Conservation (phyloP, 2,888 invertebrate genomes). For the Chrysodeixis includens region DNA sequence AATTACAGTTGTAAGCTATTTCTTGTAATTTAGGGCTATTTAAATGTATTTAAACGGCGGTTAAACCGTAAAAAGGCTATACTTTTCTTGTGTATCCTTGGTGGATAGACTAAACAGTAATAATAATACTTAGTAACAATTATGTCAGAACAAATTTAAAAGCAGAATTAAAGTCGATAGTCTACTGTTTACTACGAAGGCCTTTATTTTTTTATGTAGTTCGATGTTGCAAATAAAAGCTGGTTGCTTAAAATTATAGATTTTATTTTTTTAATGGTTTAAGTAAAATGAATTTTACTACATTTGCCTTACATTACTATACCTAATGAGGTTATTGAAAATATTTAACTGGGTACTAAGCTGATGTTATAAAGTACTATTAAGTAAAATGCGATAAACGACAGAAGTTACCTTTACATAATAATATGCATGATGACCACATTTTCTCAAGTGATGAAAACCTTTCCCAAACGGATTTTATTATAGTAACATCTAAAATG, state of each 20-base stretch:
- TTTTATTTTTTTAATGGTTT: no score
- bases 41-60: neutral
- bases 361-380: no score
- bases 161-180: neutral
- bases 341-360: no score
- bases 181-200: no score
- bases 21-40: neutral
- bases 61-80: neutral
- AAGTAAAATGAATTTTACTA: no score
- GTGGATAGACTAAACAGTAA: neutral
- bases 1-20: neutral
- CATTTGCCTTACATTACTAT: no score
- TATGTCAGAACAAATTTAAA: neutral
- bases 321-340: no score
- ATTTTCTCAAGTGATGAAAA: constrained; percentile 24
- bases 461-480: constrained; percentile 26
- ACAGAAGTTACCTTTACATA: constrained; percentile 12
- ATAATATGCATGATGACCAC: constrained; percentile 7
- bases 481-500: constrained; percentile 7
- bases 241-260: no score
- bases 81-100: neutral
- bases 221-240: no score
- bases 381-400: constrained; percentile 6
- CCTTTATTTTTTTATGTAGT: no score
- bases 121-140: neutral